Evolutionary conservation across 2,113 vertebrate genomes (phyloP).

Genomic region (Planiliza haematocheilus): DNA sequence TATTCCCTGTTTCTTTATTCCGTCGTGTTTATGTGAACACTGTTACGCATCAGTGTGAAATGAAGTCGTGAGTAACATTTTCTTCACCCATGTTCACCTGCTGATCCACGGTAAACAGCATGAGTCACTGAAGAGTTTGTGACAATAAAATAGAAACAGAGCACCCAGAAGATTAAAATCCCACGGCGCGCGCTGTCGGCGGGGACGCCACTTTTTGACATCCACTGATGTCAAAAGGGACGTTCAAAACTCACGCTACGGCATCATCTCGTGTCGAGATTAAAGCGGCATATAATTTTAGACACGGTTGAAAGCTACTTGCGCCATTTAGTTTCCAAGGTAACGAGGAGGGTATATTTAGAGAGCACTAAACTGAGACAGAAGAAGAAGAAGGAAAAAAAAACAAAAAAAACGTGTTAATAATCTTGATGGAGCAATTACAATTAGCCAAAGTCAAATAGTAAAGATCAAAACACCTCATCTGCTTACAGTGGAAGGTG

Average conservation of each 20-base stretch:
- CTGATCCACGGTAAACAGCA: constrained; percentile 6
- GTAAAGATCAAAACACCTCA: constrained; percentile 75
- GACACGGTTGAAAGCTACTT: constrained; percentile 79
- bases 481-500: constrained; percentile 67
- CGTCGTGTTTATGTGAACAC: not conserved
- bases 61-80: constrained; percentile 31
- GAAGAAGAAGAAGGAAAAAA: constrained; percentile 47
- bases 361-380: constrained; percentile 72
- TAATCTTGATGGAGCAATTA: constrained; percentile 72
- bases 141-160: constrained; percentile 23
- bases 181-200: constrained; percentile 1
- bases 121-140: constrained; percentile 22
- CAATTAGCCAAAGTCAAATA: constrained; percentile 76
- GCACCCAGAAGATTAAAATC: constrained; percentile 22
- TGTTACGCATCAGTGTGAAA: constrained; percentile 1
- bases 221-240: constrained; percentile 55
- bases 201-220: constrained; percentile 41
- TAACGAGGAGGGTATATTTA: constrained; percentile 83
- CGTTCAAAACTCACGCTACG: constrained; percentile 32
- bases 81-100: constrained; percentile 14
- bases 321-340: constrained; percentile 84
- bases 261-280: constrained; percentile 66
- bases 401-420: constrained; percentile 68
- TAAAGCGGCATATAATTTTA: constrained; percentile 76
- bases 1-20: not conserved